These are phyloP conservation scores for Notocelia uddmanniana DNA, from an alignment of 2,888 invertebrate genomes.

Conservation along the genomic window DNA sequence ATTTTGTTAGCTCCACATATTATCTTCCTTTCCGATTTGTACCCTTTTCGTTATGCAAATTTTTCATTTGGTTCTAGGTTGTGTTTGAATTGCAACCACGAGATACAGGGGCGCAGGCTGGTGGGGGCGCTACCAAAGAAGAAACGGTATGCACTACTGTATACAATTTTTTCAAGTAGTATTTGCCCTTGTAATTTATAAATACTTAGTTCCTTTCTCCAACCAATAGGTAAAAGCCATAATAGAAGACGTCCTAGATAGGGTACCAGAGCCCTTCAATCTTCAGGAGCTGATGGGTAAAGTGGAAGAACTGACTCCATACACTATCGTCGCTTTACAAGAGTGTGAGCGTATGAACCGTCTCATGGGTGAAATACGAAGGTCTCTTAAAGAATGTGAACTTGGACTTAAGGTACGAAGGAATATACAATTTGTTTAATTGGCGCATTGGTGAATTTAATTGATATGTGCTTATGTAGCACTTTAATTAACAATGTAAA, in stretches of 20 bases:
- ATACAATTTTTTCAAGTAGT: neutral
- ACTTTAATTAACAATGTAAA: too few species aligned
- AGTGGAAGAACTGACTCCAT: slow-evolving; percentile 96
- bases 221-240: slow-evolving; percentile 87
- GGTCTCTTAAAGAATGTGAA: slow-evolving; percentile 94
- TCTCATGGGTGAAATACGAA: slow-evolving; percentile 92
- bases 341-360: slow-evolving; percentile 98
- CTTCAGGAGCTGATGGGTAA: slow-evolving; percentile 94
- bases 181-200: slow-evolving; percentile 8
- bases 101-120: slow-evolving; percentile 90
- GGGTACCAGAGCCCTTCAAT: slow-evolving; percentile 95
- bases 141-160: slow-evolving; percentile 87
- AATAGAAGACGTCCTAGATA: slow-evolving; percentile 95
- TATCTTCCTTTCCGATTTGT: neutral
- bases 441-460: too few species aligned
- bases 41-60: neutral
- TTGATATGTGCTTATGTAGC: too few species aligned
- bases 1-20: neutral
- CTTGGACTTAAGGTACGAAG: slow-evolving; percentile 92
- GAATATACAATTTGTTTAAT: neutral
- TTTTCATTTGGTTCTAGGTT: slow-evolving; percentile 59
- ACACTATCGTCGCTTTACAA: slow-evolving; percentile 95
- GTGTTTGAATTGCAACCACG: slow-evolving; percentile 96
- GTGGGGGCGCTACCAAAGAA: slow-evolving; percentile 91
- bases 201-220: neutral